Evolutionary conservation across 2,888 invertebrate species (phyloP), one percentile per base, ranked within the genome.

Genomic region (Cancer borealis): DNA sequence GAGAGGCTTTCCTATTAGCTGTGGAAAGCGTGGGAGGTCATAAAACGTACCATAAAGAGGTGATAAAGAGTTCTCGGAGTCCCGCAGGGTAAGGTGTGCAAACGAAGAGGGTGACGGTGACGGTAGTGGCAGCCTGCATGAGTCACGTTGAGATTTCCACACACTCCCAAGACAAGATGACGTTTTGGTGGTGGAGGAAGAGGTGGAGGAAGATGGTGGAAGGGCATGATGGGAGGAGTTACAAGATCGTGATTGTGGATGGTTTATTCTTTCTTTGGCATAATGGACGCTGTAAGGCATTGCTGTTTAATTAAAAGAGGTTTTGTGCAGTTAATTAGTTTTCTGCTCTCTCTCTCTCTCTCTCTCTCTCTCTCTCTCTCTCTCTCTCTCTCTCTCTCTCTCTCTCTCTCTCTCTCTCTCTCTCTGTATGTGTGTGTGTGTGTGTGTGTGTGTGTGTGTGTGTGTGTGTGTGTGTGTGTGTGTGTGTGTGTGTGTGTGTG

Each of bases 401-500:
- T 88, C 47, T 46, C 88, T 88, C 46, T 46, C 88, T 88, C 66
- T 60, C 91, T 91, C 60, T 49, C 54, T 4, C 60, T 54, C 12
- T 66, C 39, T 39, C 54, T 39, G 26, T 91, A 26, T 60, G 39
- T 60, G 39, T 91, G 66, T 91, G 66, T 73, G 45, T 66, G 66
- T 39, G 66, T 91, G 30, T 60, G 12, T 88, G 0, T 14, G 3
- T 66, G 5, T 21, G 17, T 66, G 17, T 21, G 17, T 66, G 12
- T 54, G 12, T 54, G 12, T 54, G 12, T 26, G 26, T 87, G 5
- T 14, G 12, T 88, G 0, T 14, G 3, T 39, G 26, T 91, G 14
- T 60, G 39, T 60, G 39, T 91, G 66, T 91, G 66, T 73, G 45
- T 66, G 66, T 39, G 66, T 91, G 30, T 60, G 12, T 88, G 0